These are phyloP conservation scores for Lamellibrachia columna DNA, from an alignment of 2,888 invertebrate species.

Conservation along the genomic window DNA sequence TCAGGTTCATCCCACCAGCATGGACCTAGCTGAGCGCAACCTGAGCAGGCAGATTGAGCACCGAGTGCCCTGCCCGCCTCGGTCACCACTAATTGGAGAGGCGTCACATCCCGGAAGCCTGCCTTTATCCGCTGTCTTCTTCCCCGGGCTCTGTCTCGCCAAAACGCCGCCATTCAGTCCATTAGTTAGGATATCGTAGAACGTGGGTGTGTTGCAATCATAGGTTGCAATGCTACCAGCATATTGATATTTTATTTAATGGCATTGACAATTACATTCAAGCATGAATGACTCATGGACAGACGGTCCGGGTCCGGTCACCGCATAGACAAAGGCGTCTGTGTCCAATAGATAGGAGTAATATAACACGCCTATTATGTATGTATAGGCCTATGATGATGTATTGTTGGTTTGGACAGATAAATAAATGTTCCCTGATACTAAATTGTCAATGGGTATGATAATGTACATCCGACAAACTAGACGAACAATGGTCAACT, in stretches of 20 bases:
- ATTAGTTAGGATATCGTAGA: neutral
- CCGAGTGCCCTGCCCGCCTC: neutral
- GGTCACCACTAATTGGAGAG: slow-evolving; percentile 6
- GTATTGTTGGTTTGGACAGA: neutral
- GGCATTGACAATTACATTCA: neutral
- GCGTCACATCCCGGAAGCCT: neutral
- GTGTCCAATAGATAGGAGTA: neutral
- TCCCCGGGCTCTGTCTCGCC: slow-evolving; percentile 12
- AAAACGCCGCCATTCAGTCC: neutral
- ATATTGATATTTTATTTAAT: neutral
- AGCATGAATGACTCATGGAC: neutral
- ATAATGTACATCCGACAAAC: neutral
- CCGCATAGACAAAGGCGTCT: neutral
- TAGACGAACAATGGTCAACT: neutral
- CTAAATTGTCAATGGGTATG: neutral
- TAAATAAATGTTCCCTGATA: neutral
- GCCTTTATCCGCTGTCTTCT: neutral
- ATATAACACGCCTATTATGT: neutral
- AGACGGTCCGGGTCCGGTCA: neutral
- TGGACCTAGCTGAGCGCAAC: neutral
- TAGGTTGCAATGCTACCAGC: neutral
- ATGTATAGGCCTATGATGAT: neutral
- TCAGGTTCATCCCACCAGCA: neutral
- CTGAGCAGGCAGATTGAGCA: neutral
- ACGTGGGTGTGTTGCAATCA: neutral